Conservation (phyloP, 2,888 invertebrate species). For the Cabera pusaria region DNA sequence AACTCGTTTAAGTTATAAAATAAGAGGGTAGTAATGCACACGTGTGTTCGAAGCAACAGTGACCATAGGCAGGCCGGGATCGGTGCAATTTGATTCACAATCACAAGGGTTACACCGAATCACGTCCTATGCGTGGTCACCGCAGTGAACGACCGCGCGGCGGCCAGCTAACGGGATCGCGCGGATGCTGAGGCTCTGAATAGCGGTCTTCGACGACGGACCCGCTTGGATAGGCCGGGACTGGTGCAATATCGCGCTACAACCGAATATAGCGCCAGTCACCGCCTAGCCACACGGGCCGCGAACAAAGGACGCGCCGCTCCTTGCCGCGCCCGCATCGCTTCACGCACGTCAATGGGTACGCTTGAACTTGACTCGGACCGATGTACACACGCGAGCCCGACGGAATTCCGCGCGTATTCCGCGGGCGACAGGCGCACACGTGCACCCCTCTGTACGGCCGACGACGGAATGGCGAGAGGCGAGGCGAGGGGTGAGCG, state of each 20-base stretch:
- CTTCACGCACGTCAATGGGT: slow-evolving; percentile 35
- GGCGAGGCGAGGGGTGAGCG: slow-evolving; percentile 63
- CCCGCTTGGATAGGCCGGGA: slow-evolving; percentile 84
- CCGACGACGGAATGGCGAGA: slow-evolving; percentile 61
- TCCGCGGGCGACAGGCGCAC: slow-evolving; percentile 36
- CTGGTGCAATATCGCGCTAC: slow-evolving; percentile 81
- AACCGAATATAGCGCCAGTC: slow-evolving; percentile 81
- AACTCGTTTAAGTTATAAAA: slow-evolving; percentile 21
- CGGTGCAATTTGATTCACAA: slow-evolving; percentile 80
- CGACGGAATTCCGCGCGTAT: slow-evolving; percentile 63
- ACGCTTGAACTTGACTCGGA: slow-evolving; percentile 39
- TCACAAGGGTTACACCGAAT: slow-evolving; percentile 80
- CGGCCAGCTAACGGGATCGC: slow-evolving; percentile 75
- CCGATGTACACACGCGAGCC: slow-evolving; percentile 45
- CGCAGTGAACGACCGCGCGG: slow-evolving; percentile 73
- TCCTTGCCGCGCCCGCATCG: slow-evolving; percentile 57
- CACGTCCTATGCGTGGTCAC: slow-evolving; percentile 81
- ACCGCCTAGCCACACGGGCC: slow-evolving; percentile 80
- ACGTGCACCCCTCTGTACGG: slow-evolving; percentile 47
- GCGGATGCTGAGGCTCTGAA: slow-evolving; percentile 73
- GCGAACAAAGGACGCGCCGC: slow-evolving; percentile 68
- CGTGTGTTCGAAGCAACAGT: slow-evolving; percentile 43
- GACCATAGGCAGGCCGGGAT: slow-evolving; percentile 83
- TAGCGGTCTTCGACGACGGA: slow-evolving; percentile 73
- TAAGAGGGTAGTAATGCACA: slow-evolving; percentile 28